Evolutionary conservation across 2,888 invertebrate genomes (phyloP).

Genomic region (Oligia fasciuncula): DNA sequence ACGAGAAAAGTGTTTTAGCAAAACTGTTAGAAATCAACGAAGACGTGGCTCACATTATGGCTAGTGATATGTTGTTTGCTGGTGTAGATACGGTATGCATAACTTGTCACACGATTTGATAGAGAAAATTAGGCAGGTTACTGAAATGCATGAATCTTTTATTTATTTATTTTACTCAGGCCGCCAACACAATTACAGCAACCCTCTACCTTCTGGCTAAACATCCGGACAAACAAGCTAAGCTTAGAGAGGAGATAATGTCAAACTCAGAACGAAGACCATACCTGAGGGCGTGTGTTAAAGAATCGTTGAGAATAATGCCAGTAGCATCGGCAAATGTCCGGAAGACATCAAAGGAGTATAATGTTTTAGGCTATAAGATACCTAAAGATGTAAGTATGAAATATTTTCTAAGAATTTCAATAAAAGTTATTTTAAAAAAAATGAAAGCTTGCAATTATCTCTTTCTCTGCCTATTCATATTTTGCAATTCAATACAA

Average conservation of each 20-base stretch:
- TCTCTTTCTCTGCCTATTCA: background rate
- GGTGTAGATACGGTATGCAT: conserved; percentile 92
- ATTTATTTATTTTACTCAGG: conserved; percentile 75
- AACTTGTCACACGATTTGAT: background rate
- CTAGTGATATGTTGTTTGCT: conserved; percentile 91
- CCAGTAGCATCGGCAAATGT: conserved; percentile 90
- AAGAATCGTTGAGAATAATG: conserved; percentile 92
- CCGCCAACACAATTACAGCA: conserved; percentile 89
- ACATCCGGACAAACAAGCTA: conserved; percentile 91
- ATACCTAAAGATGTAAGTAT: conserved; percentile 90
- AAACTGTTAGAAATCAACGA: conserved; percentile 90
- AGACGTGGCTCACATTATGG: conserved; percentile 91
- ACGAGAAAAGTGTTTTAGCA: conserved; percentile 90
- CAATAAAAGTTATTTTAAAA: no score
- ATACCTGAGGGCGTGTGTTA: conserved; percentile 93
- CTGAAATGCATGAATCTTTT: background rate
- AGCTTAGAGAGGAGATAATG: conserved; percentile 90
- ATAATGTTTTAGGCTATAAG: conserved; percentile 91
- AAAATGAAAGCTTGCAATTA: background rate
- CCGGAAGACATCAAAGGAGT: conserved; percentile 88
- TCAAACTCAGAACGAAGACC: conserved; percentile 79
- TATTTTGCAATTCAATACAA: background rate
- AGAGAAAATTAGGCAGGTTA: background rate
- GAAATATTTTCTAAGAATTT: background rate
- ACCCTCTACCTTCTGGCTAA: conserved; percentile 91